Base-by-base conservation (phyloP, 2,113 vertebrate species). In the Copsychus sechellarum region DNA sequence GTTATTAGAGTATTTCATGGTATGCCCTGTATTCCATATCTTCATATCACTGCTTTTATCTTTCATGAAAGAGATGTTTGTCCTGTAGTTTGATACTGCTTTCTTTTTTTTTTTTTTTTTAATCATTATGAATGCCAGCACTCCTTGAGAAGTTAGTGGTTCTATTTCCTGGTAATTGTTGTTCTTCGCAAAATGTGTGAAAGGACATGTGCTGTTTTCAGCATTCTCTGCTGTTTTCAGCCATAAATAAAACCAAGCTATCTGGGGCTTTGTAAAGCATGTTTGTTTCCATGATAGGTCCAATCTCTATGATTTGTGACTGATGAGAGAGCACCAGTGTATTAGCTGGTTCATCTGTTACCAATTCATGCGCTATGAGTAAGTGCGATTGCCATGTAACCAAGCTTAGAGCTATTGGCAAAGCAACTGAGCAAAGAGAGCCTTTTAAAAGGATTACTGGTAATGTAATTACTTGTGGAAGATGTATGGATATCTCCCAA, bases 371-470 rank as follows among this genome's bases (percentile, higher is more conserved):
- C 11, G 5, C 67, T 48, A 9, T 16, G 36, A 90, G 50, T 64
- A 90, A 86, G 74, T 71, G 47, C 8, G 19, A 88, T 94, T 92
- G 92, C 85, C 62, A 31, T 88, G 67, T 72, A 93, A 90, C 66
- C 86, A 81, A 87, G 54, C 91, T 96, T 58, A 58, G 56, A 88
- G 80, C 69, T 60, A 74, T 74, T 92, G 89, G 86, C 79, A 96
- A 89, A 93, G 78, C 88, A 91, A 56, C 90, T 95, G 81, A 88
- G 89, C 62, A 90, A 80, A 76, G 50, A 58, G 67, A 95, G 61
- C 40, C 72, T 93, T 93, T 95, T 62, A 82, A 92, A 95, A 88
- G 80, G 82, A 78, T 93, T 96, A 72, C 89, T 74, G 26, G 50
- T 87, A 95, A 87, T 73, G 40, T 64, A 78, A 90, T 86, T 85